phyloP scores from a whole-genome alignment of 1,140 invertebrate genomes.

The Apocrypta bakeri region DNA sequence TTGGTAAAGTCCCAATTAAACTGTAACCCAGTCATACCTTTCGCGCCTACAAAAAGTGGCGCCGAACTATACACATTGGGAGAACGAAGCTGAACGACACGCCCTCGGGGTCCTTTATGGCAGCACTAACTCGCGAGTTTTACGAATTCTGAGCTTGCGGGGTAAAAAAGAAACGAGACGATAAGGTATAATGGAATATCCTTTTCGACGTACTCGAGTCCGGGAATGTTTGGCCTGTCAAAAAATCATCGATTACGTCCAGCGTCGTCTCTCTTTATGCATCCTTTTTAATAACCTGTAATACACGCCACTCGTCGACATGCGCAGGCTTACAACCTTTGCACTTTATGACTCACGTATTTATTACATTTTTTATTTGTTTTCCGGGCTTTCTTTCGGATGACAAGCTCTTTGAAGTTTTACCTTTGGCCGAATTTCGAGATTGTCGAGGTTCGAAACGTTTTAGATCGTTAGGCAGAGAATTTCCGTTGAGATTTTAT shows the following conservation, averaged over 20 bases:
- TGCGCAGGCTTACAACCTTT: constrained; percentile 28
- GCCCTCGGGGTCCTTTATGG: constrained; percentile 48
- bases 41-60: constrained; percentile 6
- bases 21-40: background rate
- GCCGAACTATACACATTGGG: constrained; percentile 49
- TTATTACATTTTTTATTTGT: constrained; percentile 39
- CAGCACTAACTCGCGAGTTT: constrained; percentile 53
- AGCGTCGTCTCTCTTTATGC: constrained; percentile 16
- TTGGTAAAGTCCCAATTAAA: background rate
- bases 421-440: constrained; percentile 19
- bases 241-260: constrained; percentile 44
- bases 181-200: constrained; percentile 22
- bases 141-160: constrained; percentile 51
- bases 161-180: background rate
- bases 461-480: background rate
- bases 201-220: constrained; percentile 5
- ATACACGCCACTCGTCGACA: background rate
- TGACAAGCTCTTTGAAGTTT: background rate
- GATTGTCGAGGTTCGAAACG: background rate
- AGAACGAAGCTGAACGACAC: background rate
- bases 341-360: constrained; percentile 18
- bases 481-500: no score
- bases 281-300: constrained; percentile 44
- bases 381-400: background rate
- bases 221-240: constrained; percentile 25